These are phyloP conservation scores for Physeter macrocephalus DNA, from an alignment of 2,113 vertebrate genomes.

Conservation along the genomic window DNA sequence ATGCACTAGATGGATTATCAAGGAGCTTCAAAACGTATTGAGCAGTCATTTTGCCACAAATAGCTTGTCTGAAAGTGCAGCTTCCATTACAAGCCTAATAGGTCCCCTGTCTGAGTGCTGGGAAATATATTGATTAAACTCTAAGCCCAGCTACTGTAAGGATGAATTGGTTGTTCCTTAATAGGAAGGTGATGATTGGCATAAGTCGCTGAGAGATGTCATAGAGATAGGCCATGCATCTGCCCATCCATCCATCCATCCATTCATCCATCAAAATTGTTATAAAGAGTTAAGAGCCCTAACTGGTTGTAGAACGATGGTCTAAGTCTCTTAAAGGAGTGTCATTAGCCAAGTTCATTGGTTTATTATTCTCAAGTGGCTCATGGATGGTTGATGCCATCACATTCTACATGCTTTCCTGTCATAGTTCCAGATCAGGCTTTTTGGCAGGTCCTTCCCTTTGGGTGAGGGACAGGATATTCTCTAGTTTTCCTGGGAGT, in stretches of 20 bases:
- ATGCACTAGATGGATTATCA: not conserved
- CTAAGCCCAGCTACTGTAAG: not conserved
- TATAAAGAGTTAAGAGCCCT: not conserved
- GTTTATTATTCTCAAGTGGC: not conserved
- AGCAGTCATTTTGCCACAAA: slow-evolving; percentile 43
- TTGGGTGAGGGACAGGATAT: not conserved
- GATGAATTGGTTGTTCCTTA: slow-evolving; percentile 29
- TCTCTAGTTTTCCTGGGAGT: not conserved
- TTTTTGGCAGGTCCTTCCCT: not conserved
- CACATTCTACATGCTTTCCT: not conserved
- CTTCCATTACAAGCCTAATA: slow-evolving; percentile 45
- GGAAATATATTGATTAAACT: slow-evolving; percentile 55
- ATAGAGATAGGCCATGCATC: not conserved
- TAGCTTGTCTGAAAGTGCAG: not conserved
- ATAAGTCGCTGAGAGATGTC: slow-evolving; percentile 19
- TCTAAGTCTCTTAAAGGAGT: not conserved
- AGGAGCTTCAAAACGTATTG: slow-evolving; percentile 30
- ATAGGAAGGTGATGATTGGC: slow-evolving; percentile 14
- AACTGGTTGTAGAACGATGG: not conserved
- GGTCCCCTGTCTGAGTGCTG: not conserved
- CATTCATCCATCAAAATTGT: not conserved
- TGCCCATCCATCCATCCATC: not conserved
- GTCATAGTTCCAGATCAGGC: not conserved
- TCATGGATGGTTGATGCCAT: not conserved
- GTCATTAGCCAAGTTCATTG: not conserved